Conservation (phyloP, 2,888 invertebrate genomes). For the Mythimna vitellina region DNA sequence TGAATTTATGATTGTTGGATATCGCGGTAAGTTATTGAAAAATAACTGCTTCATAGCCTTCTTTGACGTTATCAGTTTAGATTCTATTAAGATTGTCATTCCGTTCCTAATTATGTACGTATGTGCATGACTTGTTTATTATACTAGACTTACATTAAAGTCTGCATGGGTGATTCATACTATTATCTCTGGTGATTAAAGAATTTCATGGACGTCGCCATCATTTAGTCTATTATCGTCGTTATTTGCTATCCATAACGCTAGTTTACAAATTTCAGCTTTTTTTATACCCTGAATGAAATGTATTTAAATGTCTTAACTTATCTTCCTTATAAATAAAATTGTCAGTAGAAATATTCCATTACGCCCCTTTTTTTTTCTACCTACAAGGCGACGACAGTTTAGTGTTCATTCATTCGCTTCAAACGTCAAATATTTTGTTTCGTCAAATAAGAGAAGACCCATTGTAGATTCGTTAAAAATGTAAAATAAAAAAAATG, state of each 20-base stretch:
- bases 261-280: too few relatives aligned
- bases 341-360: too few relatives aligned
- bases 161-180: neutral
- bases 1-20: neutral
- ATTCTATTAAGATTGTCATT: slow-evolving; percentile 12
- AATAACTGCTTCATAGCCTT: neutral
- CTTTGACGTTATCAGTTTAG: neutral
- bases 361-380: too few relatives aligned
- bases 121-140: neutral
- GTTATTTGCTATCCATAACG: slow-evolving; percentile 40
- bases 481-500: too few relatives aligned
- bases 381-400: too few relatives aligned
- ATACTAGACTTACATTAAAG: neutral
- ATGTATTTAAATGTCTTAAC: too few relatives aligned
- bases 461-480: too few relatives aligned
- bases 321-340: too few relatives aligned
- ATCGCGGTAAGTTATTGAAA: slow-evolving; percentile 1
- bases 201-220: slow-evolving; percentile 15
- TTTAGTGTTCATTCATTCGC: too few relatives aligned
- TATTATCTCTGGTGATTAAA: neutral
- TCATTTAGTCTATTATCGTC: slow-evolving; percentile 27
- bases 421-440: too few relatives aligned
- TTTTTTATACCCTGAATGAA: too few relatives aligned
- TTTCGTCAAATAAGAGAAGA: too few relatives aligned
- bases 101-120: slow-evolving; percentile 3